Percentiles rank a stretch among this genome's conserved stretches.
Conservation (phyloP, 2,113 vertebrate species). For the Salminus brasiliensis region DNA sequence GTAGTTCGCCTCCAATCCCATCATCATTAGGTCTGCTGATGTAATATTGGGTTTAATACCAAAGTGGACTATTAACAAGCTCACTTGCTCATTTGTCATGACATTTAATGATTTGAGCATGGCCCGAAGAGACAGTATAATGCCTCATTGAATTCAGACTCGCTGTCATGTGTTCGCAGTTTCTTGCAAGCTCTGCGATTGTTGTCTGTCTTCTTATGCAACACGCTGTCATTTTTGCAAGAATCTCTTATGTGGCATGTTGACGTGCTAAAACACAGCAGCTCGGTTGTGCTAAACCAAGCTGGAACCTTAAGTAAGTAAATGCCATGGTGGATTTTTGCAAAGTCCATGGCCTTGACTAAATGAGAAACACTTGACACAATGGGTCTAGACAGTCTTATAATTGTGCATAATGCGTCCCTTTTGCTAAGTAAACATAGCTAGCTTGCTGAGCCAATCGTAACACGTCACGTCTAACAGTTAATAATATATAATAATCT, state of each 20-base stretch:
- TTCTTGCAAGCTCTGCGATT: neutral
- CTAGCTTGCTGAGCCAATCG: conserved; percentile 57
- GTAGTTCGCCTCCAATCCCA: conserved; percentile 17
- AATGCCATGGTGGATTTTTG: no score
- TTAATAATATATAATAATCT: conserved; percentile 64
- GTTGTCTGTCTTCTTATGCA: conserved; percentile 3
- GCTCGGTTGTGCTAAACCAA: neutral
- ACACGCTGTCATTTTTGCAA: neutral
- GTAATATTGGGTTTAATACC: conserved; percentile 28
- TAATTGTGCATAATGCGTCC: conserved; percentile 60
- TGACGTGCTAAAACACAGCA: neutral
- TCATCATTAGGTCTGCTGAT: conserved; percentile 8
- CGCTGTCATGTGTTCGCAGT: conserved; percentile 3
- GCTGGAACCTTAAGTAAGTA: neutral
- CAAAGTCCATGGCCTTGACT: neutral
- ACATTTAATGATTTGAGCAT: conserved; percentile 27
- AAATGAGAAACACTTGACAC: conserved; percentile 14
- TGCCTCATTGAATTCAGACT: conserved; percentile 29
- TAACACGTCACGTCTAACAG: conserved; percentile 64
- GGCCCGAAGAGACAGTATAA: conserved; percentile 25
- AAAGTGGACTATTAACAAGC: neutral
- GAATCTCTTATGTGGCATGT: neutral
- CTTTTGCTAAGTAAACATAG: conserved; percentile 53
- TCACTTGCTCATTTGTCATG: conserved; percentile 36
- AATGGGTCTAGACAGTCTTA: conserved; percentile 44